A percentile compares a stretch with the other conserved stretches of the same genome.
These are phyloP conservation scores for Meloe dianella DNA, from an alignment of 2,888 invertebrate genomes.

Conservation along the genomic window DNA sequence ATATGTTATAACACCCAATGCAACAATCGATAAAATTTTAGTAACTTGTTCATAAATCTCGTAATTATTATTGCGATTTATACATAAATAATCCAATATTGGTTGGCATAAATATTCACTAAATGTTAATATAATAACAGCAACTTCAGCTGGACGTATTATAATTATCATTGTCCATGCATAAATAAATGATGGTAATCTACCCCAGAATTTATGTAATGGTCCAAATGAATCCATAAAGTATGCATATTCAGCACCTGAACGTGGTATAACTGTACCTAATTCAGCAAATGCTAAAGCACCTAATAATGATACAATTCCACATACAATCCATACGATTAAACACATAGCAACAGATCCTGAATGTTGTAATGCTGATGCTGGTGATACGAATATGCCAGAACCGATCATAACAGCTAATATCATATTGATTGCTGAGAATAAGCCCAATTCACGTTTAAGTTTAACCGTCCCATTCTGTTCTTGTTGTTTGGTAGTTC, in stretches of 20 bases:
- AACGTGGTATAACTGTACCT: conserved; percentile 77
- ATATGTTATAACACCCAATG: conserved; percentile 75
- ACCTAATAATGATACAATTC: conserved; percentile 80
- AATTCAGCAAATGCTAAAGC: conserved; percentile 82
- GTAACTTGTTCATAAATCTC: conserved; percentile 61
- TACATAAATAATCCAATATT: conserved; percentile 61
- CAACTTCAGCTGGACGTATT: conserved; percentile 78
- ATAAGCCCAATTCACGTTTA: conserved; percentile 77
- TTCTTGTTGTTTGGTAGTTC: neutral
- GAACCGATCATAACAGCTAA: conserved; percentile 91
- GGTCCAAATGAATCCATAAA: conserved; percentile 76
- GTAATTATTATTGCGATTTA: conserved; percentile 45
- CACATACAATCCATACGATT: conserved; percentile 79
- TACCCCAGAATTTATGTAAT: conserved; percentile 72
- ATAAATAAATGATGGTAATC: conserved; percentile 75
- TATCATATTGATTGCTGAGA: conserved; percentile 82
- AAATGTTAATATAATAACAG: conserved; percentile 77
- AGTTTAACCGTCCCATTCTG: conserved; percentile 62
- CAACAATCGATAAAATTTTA: conserved; percentile 69
- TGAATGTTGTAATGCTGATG: conserved; percentile 74
- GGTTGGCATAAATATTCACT: conserved; percentile 77
- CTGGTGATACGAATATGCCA: conserved; percentile 86
- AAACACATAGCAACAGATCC: conserved; percentile 83
- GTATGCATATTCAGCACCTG: conserved; percentile 84
- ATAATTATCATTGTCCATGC: conserved; percentile 80